These are phyloP conservation scores for Cerastoderma edule DNA, from an alignment of 2,888 invertebrate species.

Conservation along the genomic window DNA sequence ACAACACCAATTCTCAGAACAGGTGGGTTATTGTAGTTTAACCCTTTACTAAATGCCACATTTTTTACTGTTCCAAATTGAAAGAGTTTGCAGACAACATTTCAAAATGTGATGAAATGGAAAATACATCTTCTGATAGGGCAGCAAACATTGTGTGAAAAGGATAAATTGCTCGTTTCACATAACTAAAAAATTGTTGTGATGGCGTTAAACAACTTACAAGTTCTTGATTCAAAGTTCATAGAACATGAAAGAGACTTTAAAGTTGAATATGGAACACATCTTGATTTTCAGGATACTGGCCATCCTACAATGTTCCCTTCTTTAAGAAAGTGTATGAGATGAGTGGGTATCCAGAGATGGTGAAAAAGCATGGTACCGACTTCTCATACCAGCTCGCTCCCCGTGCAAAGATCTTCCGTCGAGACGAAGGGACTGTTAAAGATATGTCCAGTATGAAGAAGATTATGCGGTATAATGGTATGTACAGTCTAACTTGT, in stretches of 20 bases:
- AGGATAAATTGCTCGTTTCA: too few species aligned
- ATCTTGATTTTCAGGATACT: slow-evolving; percentile 74
- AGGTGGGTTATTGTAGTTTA: too few species aligned
- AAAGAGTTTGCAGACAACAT: too few species aligned
- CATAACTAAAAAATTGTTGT: too few species aligned
- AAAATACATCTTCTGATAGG: too few species aligned
- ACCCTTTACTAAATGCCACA: too few species aligned
- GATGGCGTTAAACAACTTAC: too few species aligned
- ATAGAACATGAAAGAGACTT: neutral
- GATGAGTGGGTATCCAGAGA: slow-evolving; percentile 80
- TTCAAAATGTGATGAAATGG: too few species aligned
- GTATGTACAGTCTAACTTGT: slow-evolving; percentile 66
- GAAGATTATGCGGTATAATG: slow-evolving; percentile 82
- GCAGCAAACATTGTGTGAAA: too few species aligned
- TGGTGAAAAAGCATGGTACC: slow-evolving; percentile 74
- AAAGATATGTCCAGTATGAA: slow-evolving; percentile 76
- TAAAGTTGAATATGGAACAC: neutral
- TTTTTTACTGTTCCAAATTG: too few species aligned
- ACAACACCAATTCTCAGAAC: slow-evolving; percentile 76
- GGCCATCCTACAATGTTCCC: slow-evolving; percentile 83
- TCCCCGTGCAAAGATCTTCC: slow-evolving; percentile 83
- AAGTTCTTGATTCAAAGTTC: too few species aligned
- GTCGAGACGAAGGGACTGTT: slow-evolving; percentile 80
- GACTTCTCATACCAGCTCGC: slow-evolving; percentile 81
- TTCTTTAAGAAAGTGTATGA: slow-evolving; percentile 82